Percentiles rank a stretch among this genome's conserved stretches.
These are phyloP conservation scores for Dichetophora obliterata DNA, from an alignment of 2,888 invertebrate genomes.

Conservation along the genomic window DNA sequence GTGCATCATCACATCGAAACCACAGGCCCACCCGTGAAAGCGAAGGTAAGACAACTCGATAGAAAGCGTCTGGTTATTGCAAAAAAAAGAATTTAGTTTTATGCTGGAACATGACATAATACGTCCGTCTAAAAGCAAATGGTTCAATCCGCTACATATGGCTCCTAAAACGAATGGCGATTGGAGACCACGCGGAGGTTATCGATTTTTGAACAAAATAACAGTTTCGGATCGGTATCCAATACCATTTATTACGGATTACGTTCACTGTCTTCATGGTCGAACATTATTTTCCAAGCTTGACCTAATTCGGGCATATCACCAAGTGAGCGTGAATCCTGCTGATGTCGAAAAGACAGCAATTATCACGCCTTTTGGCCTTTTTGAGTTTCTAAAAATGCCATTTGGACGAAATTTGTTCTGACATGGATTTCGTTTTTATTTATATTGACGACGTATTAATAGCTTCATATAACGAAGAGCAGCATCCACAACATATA, in stretches of 20 bases:
- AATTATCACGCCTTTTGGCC: conserved; percentile 55
- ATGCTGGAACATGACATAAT: no score
- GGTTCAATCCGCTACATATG: conserved; percentile 14
- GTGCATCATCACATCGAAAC: not conserved
- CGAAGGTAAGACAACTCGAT: no score
- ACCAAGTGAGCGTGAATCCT: conserved; percentile 56
- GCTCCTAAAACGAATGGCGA: conserved; percentile 11
- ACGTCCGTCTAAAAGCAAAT: conserved; percentile 11
- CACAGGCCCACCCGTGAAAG: not conserved
- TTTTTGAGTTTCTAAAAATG: conserved; percentile 15
- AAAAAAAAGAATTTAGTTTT: not conserved
- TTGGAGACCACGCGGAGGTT: conserved; percentile 22
- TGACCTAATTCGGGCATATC: conserved; percentile 54
- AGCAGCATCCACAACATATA: no score
- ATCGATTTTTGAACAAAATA: not conserved
- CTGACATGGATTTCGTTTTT: conserved; percentile 49
- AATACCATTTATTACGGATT: conserved; percentile 34
- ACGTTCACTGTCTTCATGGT: conserved; percentile 46
- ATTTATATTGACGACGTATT: conserved; percentile 55
- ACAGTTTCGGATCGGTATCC: conserved; percentile 6
- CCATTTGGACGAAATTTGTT: conserved; percentile 49
- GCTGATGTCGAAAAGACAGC: conserved; percentile 52
- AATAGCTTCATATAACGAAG: no score
- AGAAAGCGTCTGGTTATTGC: not conserved
- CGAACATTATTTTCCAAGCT: conserved; percentile 53